These are phyloP conservation scores for Pammene aurita DNA, from an alignment of 2,888 invertebrate genomes.

Conservation along the genomic window DNA sequence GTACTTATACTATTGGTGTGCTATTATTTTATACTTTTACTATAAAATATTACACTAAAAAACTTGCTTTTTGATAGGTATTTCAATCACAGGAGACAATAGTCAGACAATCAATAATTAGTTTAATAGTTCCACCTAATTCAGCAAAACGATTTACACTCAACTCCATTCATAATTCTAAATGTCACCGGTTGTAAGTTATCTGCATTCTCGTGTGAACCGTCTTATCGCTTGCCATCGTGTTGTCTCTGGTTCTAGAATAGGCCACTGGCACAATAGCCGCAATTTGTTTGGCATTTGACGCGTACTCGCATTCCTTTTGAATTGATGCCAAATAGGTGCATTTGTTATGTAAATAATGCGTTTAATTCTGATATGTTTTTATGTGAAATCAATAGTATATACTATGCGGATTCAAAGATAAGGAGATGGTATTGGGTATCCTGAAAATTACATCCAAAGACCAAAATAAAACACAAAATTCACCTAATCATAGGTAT, in stretches of 20 bases:
- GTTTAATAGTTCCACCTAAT: neutral
- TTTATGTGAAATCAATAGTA: neutral
- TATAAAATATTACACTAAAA: too few species aligned
- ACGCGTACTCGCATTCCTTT: slow-evolving; percentile 23
- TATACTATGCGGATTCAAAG: neutral
- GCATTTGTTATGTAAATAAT: slow-evolving; percentile 39
- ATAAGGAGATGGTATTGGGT: neutral
- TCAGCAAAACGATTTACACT: neutral
- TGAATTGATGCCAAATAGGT: slow-evolving; percentile 12
- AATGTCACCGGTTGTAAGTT: slow-evolving; percentile 13
- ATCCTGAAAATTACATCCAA: too few species aligned
- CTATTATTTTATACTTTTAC: too few species aligned
- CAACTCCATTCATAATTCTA: slow-evolving; percentile 4
- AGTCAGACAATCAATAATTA: neutral
- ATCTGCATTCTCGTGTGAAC: slow-evolving; percentile 12
- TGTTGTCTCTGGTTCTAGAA: slow-evolving; percentile 14
- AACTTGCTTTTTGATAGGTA: too few species aligned
- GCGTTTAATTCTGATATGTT: neutral
- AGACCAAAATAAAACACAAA: too few species aligned
- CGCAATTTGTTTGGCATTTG: slow-evolving; percentile 35
- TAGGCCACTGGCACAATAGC: slow-evolving; percentile 31
- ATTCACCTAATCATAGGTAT: too few species aligned
- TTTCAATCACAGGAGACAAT: neutral
- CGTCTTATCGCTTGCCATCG: slow-evolving; percentile 20
- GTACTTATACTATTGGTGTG: too few species aligned